Evolutionary conservation across 2,888 invertebrate species (phyloP), one percentile per base, ranked within the genome.

Genomic region (Xestoiulus laeticollis): DNA sequence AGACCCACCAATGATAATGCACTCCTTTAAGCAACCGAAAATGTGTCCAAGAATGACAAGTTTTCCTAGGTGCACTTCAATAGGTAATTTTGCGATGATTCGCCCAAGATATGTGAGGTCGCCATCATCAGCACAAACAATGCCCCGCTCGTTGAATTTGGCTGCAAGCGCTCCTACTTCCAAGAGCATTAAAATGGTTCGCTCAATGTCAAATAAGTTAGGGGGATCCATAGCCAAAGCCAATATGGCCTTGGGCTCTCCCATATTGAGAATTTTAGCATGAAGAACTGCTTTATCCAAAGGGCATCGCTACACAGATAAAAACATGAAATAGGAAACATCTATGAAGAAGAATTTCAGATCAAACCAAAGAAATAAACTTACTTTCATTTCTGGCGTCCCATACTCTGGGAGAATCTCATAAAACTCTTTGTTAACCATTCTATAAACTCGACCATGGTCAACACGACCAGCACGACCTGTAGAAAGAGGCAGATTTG

Each of bases 391-490:
- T 89, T 93, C 93, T 19, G 93, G 93, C 22, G 90, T 90, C 4
- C 91, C 91, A 90, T 91, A 92, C 0, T 92, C 91, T 12, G 89
- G 90, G 5, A 92, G 84, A 8, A 53, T 84, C 22, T 89, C 86
- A 89, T 95, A 97, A 91, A 96, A 95, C 38, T 91, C 90, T 89
- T 94, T 93, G 0, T 94, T 93, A 0, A 98, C 94, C 89, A 98
- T 93, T 87, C 98, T 93, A 92, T 97, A 99, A 5, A 97, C 97
- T 90, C 96, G 93, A 68, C 93, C 98, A 90, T 95, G 95, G 88
- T 96, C 94, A 10, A 98, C 95, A 90, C 99, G 94, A 0, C 99
- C 99, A 87, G 97, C 96, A 89, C 99, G 95, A 1, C 99, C 99
- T 84, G 96, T 94, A 89, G 88, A 19, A 88, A 22, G 14, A 32